These are phyloP conservation scores for Microtus agrestis DNA, from an alignment of 2,797 vertebrate species.

Conservation along the genomic window DNA sequence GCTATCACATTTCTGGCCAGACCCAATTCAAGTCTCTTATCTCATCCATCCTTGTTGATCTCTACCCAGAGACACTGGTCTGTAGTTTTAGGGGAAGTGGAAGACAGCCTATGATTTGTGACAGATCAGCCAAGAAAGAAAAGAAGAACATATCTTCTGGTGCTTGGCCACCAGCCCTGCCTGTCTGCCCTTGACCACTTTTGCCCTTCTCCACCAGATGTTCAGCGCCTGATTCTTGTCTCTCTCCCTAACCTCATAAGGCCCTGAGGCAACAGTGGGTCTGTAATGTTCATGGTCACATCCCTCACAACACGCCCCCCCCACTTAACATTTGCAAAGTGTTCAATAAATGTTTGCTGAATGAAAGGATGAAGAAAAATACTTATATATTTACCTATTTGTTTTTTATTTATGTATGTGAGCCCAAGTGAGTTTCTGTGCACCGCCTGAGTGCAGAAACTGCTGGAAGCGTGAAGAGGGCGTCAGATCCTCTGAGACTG, in stretches of 20 bases:
- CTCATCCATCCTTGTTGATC: constrained; percentile 17
- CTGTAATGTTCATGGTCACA: neutral
- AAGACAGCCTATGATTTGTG: neutral
- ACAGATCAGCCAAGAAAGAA: constrained; percentile 17
- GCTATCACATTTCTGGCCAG: neutral
- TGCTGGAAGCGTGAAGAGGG: neutral
- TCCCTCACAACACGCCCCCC: neutral
- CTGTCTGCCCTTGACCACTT: neutral
- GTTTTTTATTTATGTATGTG: neutral
- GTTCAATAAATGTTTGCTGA: constrained; percentile 34
- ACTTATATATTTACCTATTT: neutral
- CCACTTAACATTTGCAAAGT: constrained; percentile 16
- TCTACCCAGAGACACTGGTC: neutral
- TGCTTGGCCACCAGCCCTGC: neutral
- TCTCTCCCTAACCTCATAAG: neutral
- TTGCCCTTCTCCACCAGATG: neutral
- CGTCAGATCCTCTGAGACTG: neutral
- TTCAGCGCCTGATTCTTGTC: neutral
- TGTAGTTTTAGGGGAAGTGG: neutral
- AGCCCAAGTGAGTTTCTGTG: neutral
- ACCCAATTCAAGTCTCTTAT: neutral
- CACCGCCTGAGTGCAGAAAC: neutral
- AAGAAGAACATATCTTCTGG: neutral
- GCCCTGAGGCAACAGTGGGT: neutral
- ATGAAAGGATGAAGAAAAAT: constrained; percentile 44